Evolutionary conservation across 2,888 invertebrate genomes (phyloP).

Genomic region (Fragum fragum): DNA sequence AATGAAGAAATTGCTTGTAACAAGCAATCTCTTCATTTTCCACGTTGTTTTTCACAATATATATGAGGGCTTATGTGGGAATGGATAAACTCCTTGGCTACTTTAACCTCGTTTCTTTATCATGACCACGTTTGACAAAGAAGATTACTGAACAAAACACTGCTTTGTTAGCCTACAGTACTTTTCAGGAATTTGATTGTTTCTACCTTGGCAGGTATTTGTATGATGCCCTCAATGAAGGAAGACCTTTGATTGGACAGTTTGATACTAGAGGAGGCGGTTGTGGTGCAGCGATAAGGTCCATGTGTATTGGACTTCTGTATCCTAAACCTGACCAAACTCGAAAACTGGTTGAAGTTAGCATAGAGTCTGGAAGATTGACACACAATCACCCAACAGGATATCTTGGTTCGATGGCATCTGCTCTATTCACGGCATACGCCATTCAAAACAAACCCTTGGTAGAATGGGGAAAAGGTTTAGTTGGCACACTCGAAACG

Average conservation of each 20-base stretch:
- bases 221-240: not conserved
- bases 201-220: not conserved
- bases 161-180: no score
- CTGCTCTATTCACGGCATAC: constrained; percentile 82
- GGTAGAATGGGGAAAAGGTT: constrained; percentile 78
- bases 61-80: no score
- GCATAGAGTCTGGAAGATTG: constrained; percentile 83
- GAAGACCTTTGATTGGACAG: constrained; percentile 4
- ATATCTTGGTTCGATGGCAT: constrained; percentile 81
- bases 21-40: no score
- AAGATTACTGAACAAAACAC: no score
- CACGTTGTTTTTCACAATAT: no score
- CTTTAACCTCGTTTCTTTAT: no score
- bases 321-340: constrained; percentile 77
- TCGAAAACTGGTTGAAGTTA: constrained; percentile 78
- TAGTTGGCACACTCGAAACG: constrained; percentile 75
- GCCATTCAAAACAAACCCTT: constrained; percentile 77
- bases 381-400: constrained; percentile 84
- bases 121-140: no score
- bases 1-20: no score
- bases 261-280: constrained; percentile 75
- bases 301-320: constrained; percentile 84
- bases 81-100: no score
- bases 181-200: no score
- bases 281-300: constrained; percentile 84